Base-by-base conservation (phyloP, 1,140 invertebrate genomes). In the Bombus waltoni region DNA sequence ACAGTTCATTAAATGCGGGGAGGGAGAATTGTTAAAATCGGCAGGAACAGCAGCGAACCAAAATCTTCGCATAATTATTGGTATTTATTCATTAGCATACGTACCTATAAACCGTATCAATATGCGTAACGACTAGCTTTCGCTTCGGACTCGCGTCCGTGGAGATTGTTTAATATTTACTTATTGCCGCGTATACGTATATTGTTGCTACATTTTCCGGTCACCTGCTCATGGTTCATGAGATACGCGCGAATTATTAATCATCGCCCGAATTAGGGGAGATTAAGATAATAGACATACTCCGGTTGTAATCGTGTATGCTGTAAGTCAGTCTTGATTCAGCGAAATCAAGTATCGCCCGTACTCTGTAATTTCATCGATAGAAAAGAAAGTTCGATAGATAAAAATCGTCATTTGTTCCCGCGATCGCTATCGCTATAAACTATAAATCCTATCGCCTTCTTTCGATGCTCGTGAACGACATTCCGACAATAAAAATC, bases 11-110 rank as follows among this genome's bases (percentile, higher is more conserved):
- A 77, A 81, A 73, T 18, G 32, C 32, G 32, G 13, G 13, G 25
- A 1, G 22, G 3, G 28, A 25, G 28, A n/a, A 35, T 44, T 35
- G 44, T 71, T 84, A 79, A 79, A 79, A 71, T 38, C 82, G 13
- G 11, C 38, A 40, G 40, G 15, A 10, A 42, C 25, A 71, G 35
- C 76, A 65, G 15, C 11, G 22, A 35, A 53, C 65, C 35, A 42
- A 89, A 80, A 89, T 87, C 73, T 83, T 87, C 80, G 66, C 66
- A 89, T 90, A 90, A 89, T 90, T 89, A 87, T 84, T 44, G 38
- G 38, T 57, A 42, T 72, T 81, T 47, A 65, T 42, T 66, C 53
- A 83, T 87, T 90, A 79, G 78, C 74, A 82, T 77, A 76, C 81
- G 72, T 77, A 72, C 81, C 66, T 79, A 84, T 72, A 74, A 84